Evolutionary conservation across 1,140 invertebrate genomes (phyloP), one percentile per base, ranked within the genome.

Genomic region (Monochamus saltuarius): DNA sequence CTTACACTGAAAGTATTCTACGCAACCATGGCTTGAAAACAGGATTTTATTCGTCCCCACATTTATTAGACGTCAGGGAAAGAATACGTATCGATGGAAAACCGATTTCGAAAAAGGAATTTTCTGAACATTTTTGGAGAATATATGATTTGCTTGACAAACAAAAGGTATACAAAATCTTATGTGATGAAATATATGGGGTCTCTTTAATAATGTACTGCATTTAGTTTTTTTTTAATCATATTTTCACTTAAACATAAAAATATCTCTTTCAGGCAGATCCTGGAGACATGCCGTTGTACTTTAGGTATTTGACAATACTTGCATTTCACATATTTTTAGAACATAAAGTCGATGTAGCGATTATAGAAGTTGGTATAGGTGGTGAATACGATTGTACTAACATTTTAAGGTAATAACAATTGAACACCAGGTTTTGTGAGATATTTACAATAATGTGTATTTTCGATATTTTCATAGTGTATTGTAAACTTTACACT

Each of bases 31-130:
- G 94, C 1, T 91, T 85, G 68, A 88, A 83, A 68, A 99, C 97
- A 0, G 98, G 97, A 2, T 95, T 99, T 72, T 99, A 87, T 76
- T 94, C 92, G 38, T 99, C 97, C 0, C 98, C 98, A 1, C 98
- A 99, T 79, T 76, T 99, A 13, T 80, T 98, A 7, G 87, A 88
- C 42, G 94, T 95, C 0, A 82, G 91, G n/a, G 98, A 99, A 76
- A 81, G 98, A 51, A 94, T 99, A 55, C 83, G 89, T 47, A 86
- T 99, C 29, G 86, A 95, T 80, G 97, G 97, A 0, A 66, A 79
- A 50, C 86, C 92, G 0, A 79, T 99, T 46, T 80, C 80, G 16
- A 83, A 90, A 69, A 76, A 84, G 0, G 74, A 83, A 61, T 99
- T 99, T 78, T 79, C 85, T 0, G 65, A 84, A 6, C 84, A 92